Conservation (phyloP, 2,888 invertebrate genomes). For the Lottia gigantea region DNA sequence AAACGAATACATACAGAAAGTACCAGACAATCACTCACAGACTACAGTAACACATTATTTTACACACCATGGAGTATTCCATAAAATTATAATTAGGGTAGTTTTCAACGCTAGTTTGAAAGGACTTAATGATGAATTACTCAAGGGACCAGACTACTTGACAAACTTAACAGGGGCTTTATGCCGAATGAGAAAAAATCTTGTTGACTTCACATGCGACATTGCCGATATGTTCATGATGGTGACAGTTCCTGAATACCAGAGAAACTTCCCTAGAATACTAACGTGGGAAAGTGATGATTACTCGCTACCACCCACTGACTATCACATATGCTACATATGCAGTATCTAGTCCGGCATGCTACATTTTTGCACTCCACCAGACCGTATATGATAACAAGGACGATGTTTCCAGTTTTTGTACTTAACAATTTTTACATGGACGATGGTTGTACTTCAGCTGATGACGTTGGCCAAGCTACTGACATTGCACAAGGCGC, state of each 20-base stretch:
- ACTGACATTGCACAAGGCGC: neutral
- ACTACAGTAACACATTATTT: neutral
- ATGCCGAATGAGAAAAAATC: neutral
- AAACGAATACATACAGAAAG: neutral
- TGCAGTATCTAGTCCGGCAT: conserved; percentile 1
- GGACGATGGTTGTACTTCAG: neutral
- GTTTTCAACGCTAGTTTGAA: neutral
- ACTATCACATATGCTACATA: neutral
- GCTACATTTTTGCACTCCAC: neutral
- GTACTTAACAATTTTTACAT: neutral
- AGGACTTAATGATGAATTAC: neutral
- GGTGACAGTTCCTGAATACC: neutral
- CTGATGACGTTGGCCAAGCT: neutral
- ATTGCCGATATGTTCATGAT: conserved; percentile 4
- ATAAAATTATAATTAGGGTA: neutral
- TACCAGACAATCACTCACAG: neutral
- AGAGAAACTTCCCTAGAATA: neutral
- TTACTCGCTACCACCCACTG: neutral
- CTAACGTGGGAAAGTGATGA: neutral
- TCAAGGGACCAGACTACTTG: neutral
- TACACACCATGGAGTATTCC: neutral
- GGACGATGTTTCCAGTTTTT: neutral
- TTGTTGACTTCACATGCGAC: neutral
- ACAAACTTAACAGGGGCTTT: neutral
- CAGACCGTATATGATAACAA: neutral